Conservation (phyloP, 2,888 invertebrate genomes). For the Lycia hirtaria region DNA sequence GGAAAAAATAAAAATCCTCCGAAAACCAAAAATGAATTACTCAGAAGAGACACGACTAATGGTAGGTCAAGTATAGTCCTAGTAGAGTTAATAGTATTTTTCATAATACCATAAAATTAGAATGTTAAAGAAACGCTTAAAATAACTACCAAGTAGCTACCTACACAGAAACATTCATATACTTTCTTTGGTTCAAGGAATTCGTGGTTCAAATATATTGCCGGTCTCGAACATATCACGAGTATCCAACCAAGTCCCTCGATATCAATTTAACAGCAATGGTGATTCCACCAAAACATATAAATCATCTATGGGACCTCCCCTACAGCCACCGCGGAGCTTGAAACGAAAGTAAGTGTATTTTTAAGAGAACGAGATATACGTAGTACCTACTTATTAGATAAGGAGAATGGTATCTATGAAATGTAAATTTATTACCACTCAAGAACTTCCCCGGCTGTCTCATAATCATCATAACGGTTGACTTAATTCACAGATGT, state of each 20-base stretch:
- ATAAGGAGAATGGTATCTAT: not conserved
- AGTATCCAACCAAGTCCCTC: constrained; percentile 56
- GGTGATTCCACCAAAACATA: constrained; percentile 48
- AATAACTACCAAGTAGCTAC: not conserved
- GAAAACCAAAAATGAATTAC: constrained; percentile 61
- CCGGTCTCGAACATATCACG: constrained; percentile 49
- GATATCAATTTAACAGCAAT: constrained; percentile 64
- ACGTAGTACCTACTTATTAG: not conserved
- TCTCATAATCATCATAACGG: too few species aligned
- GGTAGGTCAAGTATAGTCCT: too few species aligned
- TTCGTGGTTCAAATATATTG: constrained; percentile 59
- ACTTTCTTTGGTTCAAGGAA: constrained; percentile 51
- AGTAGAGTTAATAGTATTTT: too few species aligned
- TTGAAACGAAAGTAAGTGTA: constrained; percentile 66
- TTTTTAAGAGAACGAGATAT: too few species aligned
- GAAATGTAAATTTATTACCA: not conserved
- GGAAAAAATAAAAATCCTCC: constrained; percentile 55
- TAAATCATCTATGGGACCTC: constrained; percentile 72
- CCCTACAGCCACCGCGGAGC: constrained; percentile 59
- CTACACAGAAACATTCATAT: not conserved
- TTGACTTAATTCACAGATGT: too few species aligned
- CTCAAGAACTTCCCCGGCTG: not conserved
- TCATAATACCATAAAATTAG: too few species aligned
- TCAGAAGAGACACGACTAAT: constrained; percentile 62
- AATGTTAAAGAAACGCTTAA: too few species aligned